Percentiles rank a stretch among this genome's conserved stretches.
Conservation (phyloP, 2,888 invertebrate genomes). For the Nasonovia ribisnigri region DNA sequence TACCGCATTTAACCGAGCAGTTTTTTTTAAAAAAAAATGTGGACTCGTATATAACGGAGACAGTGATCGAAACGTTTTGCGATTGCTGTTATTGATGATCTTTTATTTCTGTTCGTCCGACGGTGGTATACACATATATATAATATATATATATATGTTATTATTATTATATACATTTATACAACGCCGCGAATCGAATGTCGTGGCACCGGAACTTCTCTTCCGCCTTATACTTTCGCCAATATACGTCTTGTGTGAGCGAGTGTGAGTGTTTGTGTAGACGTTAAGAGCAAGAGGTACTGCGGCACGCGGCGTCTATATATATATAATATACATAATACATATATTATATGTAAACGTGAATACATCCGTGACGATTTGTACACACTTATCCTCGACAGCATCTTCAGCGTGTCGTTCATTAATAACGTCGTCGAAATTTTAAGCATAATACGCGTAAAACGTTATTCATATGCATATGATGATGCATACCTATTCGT, state of each 20-base stretch:
- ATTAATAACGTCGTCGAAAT: conserved; percentile 38
- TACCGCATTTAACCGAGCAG: not conserved
- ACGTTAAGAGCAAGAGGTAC: not conserved
- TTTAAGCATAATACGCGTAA: not conserved
- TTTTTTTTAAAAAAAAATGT: not conserved
- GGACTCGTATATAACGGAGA: not conserved
- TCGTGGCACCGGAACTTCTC: conserved; percentile 7
- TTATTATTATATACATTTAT: not conserved
- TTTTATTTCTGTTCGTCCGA: not conserved
- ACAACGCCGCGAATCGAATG: not conserved
- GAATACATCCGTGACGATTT: conserved; percentile 22
- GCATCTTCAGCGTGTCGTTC: conserved; percentile 40
- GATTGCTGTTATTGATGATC: not conserved
- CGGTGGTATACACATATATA: not conserved
- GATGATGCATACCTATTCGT: not conserved
- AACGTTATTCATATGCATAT: no score
- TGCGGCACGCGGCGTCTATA: not conserved
- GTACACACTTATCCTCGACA: conserved; percentile 38
- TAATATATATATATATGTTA: not conserved
- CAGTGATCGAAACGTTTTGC: not conserved
- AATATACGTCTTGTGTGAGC: not conserved
- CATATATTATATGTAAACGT: not conserved
- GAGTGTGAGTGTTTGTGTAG: not conserved
- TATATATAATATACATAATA: not conserved
- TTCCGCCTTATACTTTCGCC: not conserved